phyloP scores from a whole-genome alignment of 2,888 invertebrate genomes.

The Mechanitis mazaeus region DNA sequence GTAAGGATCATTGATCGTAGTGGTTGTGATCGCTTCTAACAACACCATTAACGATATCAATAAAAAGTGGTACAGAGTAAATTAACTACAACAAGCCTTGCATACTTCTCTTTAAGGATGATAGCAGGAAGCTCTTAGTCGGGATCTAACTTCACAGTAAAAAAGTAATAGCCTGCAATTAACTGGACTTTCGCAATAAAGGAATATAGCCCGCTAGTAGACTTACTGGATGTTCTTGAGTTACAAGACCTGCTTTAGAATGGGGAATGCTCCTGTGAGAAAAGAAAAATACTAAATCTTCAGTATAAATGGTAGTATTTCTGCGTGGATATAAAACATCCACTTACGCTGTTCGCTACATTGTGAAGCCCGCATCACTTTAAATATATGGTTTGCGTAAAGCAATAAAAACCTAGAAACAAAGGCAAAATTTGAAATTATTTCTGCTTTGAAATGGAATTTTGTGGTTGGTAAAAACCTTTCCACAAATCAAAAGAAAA shows the following conservation, averaged over 20 bases:
- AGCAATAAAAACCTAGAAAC: conserved; percentile 54
- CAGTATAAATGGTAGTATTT: background rate
- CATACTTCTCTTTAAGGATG: conserved; percentile 56
- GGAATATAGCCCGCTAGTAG: conserved; percentile 19
- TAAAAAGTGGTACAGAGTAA: conserved; percentile 50
- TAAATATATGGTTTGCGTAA: conserved; percentile 38
- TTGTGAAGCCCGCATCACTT: conserved; percentile 48
- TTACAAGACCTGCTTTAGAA: conserved; percentile 31
- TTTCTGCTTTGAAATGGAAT: conserved; percentile 44
- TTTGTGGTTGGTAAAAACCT: conserved; percentile 45
- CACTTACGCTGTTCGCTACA: conserved; percentile 22
- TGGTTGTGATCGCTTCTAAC: conserved; percentile 38
- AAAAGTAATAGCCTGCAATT: conserved; percentile 48
- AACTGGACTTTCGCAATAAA: conserved; percentile 47
- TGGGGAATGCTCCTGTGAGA: background rate
- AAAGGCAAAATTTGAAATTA: conserved; percentile 47
- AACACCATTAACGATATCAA: conserved; percentile 38
- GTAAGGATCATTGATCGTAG: conserved; percentile 42
- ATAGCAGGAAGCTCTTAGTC: conserved; percentile 57
- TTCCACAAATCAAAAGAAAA: conserved; percentile 43
- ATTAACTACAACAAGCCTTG: conserved; percentile 53
- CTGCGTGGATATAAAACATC: background rate
- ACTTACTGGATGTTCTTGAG: conserved; percentile 3
- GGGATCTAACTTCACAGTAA: conserved; percentile 48
- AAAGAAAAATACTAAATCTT: conserved; percentile 2